These are phyloP conservation scores for Hypomesus transpacificus DNA, from an alignment of 2,113 vertebrate species.

Conservation along the genomic window DNA sequence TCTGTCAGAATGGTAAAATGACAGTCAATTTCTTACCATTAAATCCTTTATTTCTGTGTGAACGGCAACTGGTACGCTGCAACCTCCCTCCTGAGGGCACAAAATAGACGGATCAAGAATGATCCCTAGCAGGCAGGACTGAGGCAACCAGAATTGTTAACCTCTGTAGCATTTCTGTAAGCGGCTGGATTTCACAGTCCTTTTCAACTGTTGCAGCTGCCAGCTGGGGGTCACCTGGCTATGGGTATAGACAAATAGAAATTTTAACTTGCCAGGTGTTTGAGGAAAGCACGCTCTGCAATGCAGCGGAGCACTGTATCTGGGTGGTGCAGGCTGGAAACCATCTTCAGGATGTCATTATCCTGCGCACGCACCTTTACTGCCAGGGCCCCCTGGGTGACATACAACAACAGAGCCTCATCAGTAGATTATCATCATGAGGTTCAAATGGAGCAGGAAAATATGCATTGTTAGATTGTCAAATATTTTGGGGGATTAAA, in stretches of 20 bases:
- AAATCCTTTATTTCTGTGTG: conserved; percentile 72
- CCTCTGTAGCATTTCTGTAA: neutral
- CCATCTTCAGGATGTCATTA: conserved; percentile 76
- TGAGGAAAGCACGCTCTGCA: conserved; percentile 84
- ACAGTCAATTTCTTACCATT: conserved; percentile 66
- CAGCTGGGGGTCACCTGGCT: no score
- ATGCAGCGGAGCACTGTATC: conserved; percentile 82
- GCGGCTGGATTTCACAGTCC: neutral
- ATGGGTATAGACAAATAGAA: neutral
- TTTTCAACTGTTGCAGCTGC: neutral
- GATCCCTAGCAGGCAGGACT: no score
- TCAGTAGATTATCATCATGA: neutral
- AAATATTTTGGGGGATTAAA: no score
- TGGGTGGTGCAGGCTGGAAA: conserved; percentile 74
- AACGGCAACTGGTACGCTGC: conserved; percentile 86
- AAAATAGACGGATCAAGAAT: conserved; percentile 17
- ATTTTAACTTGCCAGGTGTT: conserved; percentile 69
- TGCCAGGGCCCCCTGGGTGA: conserved; percentile 78
- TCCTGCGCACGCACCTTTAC: conserved; percentile 83
- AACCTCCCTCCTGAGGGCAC: conserved; percentile 80
- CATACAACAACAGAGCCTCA: neutral
- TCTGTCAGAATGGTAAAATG: neutral
- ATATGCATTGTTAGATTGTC: no score
- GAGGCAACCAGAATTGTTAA: no score
- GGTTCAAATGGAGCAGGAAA: no score